Conservation (phyloP, 2,113 vertebrate species). For the Percina caprodes region DNA sequence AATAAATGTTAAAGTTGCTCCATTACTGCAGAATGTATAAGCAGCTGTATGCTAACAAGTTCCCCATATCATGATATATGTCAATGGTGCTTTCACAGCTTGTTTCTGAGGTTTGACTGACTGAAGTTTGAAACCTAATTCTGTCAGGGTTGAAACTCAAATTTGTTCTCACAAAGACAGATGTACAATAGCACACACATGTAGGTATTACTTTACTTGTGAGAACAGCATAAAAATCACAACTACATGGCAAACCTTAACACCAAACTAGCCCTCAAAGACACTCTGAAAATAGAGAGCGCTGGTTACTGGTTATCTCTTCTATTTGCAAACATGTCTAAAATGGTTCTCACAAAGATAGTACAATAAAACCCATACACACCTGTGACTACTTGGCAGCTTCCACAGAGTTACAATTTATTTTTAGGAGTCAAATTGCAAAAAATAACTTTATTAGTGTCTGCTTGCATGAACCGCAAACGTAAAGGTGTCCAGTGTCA, state of each 20-base stretch:
- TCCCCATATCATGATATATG: neutral
- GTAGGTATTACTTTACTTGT: neutral
- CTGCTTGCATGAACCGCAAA: slow-evolving; percentile 41
- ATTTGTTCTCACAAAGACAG: neutral
- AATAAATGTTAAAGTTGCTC: neutral
- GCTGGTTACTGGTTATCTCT: neutral
- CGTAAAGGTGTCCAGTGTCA: slow-evolving; percentile 51
- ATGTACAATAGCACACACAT: neutral
- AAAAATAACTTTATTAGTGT: slow-evolving; percentile 58
- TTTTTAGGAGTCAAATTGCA: slow-evolving; percentile 34
- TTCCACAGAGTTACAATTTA: slow-evolving; percentile 33
- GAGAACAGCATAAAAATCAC: neutral
- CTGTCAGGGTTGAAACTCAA: neutral
- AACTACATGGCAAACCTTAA: neutral
- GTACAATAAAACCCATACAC: slow-evolving; percentile 13
- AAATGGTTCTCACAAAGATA: slow-evolving; percentile 27
- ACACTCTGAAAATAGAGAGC: neutral
- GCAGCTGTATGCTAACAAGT: too few relatives aligned
- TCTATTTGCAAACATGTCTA: slow-evolving; percentile 21
- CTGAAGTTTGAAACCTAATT: neutral
- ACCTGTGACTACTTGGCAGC: slow-evolving; percentile 18
- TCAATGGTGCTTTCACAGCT: neutral
- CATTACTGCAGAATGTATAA: neutral
- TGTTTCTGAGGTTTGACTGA: too few relatives aligned
- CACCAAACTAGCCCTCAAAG: neutral